Evolutionary conservation across 1,140 invertebrate species (phyloP), one percentile per base, ranked within the genome.

Genomic region (Aplysia californica): DNA sequence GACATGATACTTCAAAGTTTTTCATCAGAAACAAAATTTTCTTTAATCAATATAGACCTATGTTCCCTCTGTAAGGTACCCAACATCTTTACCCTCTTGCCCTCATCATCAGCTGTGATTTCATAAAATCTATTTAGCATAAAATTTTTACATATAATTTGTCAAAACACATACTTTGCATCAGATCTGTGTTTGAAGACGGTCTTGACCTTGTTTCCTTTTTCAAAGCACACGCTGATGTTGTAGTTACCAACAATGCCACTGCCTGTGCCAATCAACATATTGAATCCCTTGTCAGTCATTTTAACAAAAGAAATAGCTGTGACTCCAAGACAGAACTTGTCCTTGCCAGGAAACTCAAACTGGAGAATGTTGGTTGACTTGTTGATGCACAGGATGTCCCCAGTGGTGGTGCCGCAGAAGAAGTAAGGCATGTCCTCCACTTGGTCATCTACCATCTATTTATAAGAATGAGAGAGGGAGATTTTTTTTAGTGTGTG

Each of bases 371-470:
- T 83, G 31, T 78, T 81, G 33, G 82, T 84, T 18, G 73, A 82
- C 69, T 89, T 86, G 75, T 90, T 92, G 35, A 90, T 81, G 44
- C 78, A 80, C 35, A 93, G 84, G 15, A 94, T 91, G 83, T 94
- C 93, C 2, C 93, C 94, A 23, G 94, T 95, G 83, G 93, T 93
- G 26, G 96, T 97, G 20, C 96, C 96, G 84, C 96, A 95, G 85
- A 94, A 96, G 33, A 94, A 93, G 75, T 91, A 93, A 41, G 77
- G 58, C 26, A 59, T 29, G 15, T 75, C 50, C 5, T 59, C 59
- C 55, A 50, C 59, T 55, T 75, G 50, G 56, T 78, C 69, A 67
- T 78, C 77, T n/a, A 56, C 77, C 71, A 78, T 68, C 77, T 78
- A 61, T 1, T n/a, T n/a, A n/a, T n/a, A n/a, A n/a, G n/a, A n/a